Percentiles rank a stretch among this genome's conserved stretches.
These are phyloP conservation scores for Nyctibius grandis DNA, from an alignment of 2,797 vertebrate species.

Conservation along the genomic window DNA sequence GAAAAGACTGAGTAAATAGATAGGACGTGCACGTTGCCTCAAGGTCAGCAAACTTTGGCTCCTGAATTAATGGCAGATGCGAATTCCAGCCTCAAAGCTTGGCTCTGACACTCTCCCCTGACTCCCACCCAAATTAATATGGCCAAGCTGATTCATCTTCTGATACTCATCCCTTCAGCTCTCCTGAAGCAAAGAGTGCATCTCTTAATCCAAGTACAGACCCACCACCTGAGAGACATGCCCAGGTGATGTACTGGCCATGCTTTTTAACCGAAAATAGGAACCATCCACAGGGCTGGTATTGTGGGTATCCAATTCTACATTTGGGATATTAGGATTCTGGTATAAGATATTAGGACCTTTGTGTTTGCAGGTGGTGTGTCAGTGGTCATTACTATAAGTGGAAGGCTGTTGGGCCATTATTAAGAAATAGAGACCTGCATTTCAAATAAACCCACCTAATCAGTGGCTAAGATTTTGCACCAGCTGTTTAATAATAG, in stretches of 20 bases:
- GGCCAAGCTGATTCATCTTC: neutral
- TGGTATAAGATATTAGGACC: neutral
- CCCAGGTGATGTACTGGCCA: neutral
- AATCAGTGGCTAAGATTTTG: constrained; percentile 6
- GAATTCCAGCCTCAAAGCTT: constrained; percentile 26
- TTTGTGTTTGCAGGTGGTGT: neutral
- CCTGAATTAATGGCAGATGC: constrained; percentile 22
- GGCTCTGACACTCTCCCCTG: constrained; percentile 5
- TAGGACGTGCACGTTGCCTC: neutral
- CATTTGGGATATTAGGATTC: neutral
- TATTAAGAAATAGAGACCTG: constrained; percentile 51
- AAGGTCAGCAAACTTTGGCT: constrained; percentile 32
- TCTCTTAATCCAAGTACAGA: neutral
- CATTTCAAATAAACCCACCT: constrained; percentile 20
- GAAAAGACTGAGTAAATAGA: constrained; percentile 47
- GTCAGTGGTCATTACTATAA: neutral
- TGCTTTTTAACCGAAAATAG: neutral
- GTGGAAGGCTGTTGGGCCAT: neutral
- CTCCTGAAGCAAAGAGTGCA: neutral
- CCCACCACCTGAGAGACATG: neutral
- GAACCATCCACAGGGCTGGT: neutral
- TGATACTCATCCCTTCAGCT: neutral
- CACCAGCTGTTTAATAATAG: constrained; percentile 66
- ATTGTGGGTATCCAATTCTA: neutral
- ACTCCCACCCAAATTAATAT: neutral